A percentile compares a stretch with the other conserved stretches of the same genome.
phyloP scores from a whole-genome alignment of 2,888 invertebrate species.

The Drosophila barbarae region DNA sequence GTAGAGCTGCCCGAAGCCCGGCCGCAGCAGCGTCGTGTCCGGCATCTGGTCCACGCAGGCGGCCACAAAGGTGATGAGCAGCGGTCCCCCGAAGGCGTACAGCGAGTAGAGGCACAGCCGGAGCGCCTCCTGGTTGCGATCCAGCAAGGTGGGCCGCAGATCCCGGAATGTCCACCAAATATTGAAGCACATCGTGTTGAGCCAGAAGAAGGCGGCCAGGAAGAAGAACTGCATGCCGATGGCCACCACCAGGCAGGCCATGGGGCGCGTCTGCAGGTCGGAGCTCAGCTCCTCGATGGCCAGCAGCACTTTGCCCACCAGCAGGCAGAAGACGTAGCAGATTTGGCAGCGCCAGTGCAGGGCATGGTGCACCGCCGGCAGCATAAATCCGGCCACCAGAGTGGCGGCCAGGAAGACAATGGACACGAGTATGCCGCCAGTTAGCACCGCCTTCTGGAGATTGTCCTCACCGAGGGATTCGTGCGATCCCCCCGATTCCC shows the following conservation, averaged over 20 bases:
- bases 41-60: constrained; percentile 86
- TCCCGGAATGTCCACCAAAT: constrained; percentile 95
- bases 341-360: constrained; percentile 94
- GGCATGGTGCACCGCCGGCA: constrained; percentile 91
- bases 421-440: constrained; percentile 88
- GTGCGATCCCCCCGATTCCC: not conserved
- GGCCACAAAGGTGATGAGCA: constrained; percentile 87
- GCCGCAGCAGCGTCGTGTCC: constrained; percentile 84
- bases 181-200: constrained; percentile 96
- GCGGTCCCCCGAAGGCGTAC: constrained; percentile 92
- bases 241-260: constrained; percentile 83
- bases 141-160: constrained; percentile 90
- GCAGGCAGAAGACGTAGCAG: constrained; percentile 90
- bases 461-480: constrained; percentile 11
- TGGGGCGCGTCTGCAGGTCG: constrained; percentile 81
- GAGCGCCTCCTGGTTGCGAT: constrained; percentile 90
- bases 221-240: constrained; percentile 93
- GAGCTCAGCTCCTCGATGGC: constrained; percentile 88
- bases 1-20: constrained; percentile 86
- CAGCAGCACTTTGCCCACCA: constrained; percentile 89
- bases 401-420: constrained; percentile 91
- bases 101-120: constrained; percentile 89
- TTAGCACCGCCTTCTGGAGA: constrained; percentile 86
- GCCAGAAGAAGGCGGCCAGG: constrained; percentile 94
- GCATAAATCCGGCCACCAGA: constrained; percentile 87